Percentiles rank a stretch among this genome's conserved stretches.
Conservation (phyloP, 2,888 invertebrate species). For the Noctua pronuba region DNA sequence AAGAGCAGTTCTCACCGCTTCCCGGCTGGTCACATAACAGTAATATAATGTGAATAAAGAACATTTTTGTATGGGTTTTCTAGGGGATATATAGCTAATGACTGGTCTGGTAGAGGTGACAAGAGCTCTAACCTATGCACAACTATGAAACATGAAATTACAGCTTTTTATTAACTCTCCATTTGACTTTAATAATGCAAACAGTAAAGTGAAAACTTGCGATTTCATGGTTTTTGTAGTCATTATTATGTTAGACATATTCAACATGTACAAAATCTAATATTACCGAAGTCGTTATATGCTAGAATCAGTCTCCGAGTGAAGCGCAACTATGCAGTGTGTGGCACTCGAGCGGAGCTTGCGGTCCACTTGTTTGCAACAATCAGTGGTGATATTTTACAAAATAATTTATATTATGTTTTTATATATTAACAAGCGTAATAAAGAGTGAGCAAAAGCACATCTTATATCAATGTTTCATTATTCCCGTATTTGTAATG, state of each 20-base stretch:
- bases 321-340: slow-evolving; percentile 30
- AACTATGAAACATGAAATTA: slow-evolving; percentile 48
- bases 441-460: slow-evolving; percentile 90
- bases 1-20: slow-evolving; percentile 26
- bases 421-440: slow-evolving; percentile 90
- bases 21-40: slow-evolving; percentile 44
- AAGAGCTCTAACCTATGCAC: slow-evolving; percentile 20
- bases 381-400: slow-evolving; percentile 87
- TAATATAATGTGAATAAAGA: slow-evolving; percentile 60
- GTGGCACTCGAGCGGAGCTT: slow-evolving; percentile 65
- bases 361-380: slow-evolving; percentile 75
- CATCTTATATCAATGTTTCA: slow-evolving; percentile 86
- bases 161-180: slow-evolving; percentile 33
- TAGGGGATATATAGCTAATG: slow-evolving; percentile 56
- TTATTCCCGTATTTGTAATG: slow-evolving; percentile 70
- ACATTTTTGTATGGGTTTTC: slow-evolving; percentile 70
- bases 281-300: not conserved
- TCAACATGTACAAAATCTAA: slow-evolving; percentile 27
- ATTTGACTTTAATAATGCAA: slow-evolving; percentile 40
- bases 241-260: slow-evolving; percentile 12
- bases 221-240: slow-evolving; percentile 46
- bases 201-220: slow-evolving; percentile 28
- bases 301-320: slow-evolving; percentile 36
- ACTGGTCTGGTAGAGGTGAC: slow-evolving; percentile 45
- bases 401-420: slow-evolving; percentile 89